phyloP scores from a whole-genome alignment of 2,113 vertebrate genomes.

The Maccullochella peelii region DNA sequence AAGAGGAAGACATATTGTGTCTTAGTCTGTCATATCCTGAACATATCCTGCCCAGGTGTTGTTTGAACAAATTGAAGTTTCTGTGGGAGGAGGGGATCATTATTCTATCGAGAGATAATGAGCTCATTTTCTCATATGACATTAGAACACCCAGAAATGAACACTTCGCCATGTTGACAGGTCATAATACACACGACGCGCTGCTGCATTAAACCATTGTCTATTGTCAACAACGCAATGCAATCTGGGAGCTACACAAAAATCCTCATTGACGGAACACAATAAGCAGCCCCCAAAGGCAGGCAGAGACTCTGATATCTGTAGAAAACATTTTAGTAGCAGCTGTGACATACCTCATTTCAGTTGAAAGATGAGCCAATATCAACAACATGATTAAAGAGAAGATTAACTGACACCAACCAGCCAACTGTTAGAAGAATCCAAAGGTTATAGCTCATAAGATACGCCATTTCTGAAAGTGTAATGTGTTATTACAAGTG shows the following conservation, averaged over 20 bases:
- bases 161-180: constrained; percentile 61
- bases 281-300: constrained; percentile 65
- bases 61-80: constrained; percentile 68
- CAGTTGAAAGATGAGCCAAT: constrained; percentile 73
- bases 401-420: constrained; percentile 75
- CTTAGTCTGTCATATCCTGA: constrained; percentile 50
- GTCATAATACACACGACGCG: constrained; percentile 45
- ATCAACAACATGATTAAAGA: constrained; percentile 78
- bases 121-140: constrained; percentile 67
- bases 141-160: constrained; percentile 64
- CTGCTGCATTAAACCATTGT: constrained; percentile 44
- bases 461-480: constrained; percentile 50
- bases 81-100: constrained; percentile 48
- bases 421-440: constrained; percentile 60
- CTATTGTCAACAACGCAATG: constrained; percentile 62
- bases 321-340: constrained; percentile 65
- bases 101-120: constrained; percentile 70
- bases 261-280: constrained; percentile 53
- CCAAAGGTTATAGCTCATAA: constrained; percentile 64
- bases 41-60: constrained; percentile 54
- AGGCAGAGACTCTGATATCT: constrained; percentile 52
- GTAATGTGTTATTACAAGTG: constrained; percentile 65
- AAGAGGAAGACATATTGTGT: constrained; percentile 42
- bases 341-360: constrained; percentile 77
- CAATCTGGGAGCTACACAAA: constrained; percentile 57